Evolutionary conservation across 2,797 vertebrate genomes (phyloP).

Genomic region (Acanthurus lineatus): DNA sequence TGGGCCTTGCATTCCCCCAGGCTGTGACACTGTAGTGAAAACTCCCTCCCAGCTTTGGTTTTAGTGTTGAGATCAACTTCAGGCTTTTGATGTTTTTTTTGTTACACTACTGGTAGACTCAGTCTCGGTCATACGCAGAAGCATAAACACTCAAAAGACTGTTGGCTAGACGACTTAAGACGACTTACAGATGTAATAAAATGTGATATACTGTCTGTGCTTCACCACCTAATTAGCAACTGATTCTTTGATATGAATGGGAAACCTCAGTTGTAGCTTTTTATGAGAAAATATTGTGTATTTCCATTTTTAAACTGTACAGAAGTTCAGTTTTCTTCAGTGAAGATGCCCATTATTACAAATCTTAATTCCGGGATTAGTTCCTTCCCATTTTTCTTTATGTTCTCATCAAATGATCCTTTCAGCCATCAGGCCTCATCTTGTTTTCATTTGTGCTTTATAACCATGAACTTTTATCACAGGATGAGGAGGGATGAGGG

Average conservation of each 20-base stretch:
- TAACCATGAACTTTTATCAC: constrained; percentile 76
- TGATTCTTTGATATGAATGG: background rate
- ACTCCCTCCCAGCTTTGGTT: constrained; percentile 68
- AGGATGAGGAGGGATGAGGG: constrained; percentile 72
- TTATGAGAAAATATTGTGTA: background rate
- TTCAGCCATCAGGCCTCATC: constrained; percentile 37
- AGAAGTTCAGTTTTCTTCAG: background rate
- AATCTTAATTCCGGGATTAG: background rate
- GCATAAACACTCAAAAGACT: constrained; percentile 40
- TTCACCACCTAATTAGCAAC: background rate
- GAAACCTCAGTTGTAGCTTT: background rate
- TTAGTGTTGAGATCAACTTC: constrained; percentile 66
- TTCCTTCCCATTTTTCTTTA: background rate
- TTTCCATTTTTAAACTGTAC: background rate
- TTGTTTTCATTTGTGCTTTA: constrained; percentile 47
- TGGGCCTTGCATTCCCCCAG: constrained; percentile 66
- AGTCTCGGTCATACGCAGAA: constrained; percentile 35
- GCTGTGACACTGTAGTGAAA: constrained; percentile 77
- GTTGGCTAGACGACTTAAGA: constrained; percentile 41
- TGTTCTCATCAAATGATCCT: constrained; percentile 30
- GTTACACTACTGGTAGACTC: constrained; percentile 52
- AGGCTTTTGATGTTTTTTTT: constrained; percentile 77
- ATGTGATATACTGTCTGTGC: background rate
- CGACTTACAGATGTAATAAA: constrained; percentile 30
- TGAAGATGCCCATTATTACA: background rate